These are phyloP conservation scores for Coregonus suidteri DNA, from an alignment of 2,797 vertebrate species.

Conservation along the genomic window DNA sequence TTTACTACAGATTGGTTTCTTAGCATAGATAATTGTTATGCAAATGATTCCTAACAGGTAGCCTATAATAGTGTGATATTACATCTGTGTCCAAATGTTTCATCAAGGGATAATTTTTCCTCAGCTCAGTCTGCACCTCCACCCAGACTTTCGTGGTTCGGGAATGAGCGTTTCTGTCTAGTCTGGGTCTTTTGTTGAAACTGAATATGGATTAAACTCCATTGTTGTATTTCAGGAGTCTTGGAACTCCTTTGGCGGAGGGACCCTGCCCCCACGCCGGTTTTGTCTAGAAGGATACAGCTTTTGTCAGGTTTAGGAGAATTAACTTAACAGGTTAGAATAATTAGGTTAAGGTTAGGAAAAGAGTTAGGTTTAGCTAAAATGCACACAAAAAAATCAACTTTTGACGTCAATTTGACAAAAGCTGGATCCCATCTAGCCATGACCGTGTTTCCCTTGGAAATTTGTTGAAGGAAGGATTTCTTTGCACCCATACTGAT, in stretches of 20 bases:
- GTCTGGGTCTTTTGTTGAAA: slow-evolving; percentile 50
- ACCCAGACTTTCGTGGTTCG: slow-evolving; percentile 6
- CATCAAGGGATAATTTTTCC: neutral
- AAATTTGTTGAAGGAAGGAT: neutral
- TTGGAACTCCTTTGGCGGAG: too few relatives aligned
- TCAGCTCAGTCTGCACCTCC: neutral
- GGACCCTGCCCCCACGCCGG: too few relatives aligned
- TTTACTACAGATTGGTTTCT: too few relatives aligned
- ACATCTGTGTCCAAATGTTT: neutral
- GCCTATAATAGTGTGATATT: neutral
- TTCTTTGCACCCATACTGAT: neutral
- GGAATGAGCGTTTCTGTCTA: slow-evolving; percentile 27
- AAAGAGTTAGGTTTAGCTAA: too few relatives aligned
- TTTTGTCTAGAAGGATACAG: too few relatives aligned
- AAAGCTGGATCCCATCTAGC: too few relatives aligned
- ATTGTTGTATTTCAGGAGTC: slow-evolving; percentile 55
- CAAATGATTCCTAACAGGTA: neutral
- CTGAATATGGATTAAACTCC: slow-evolving; percentile 58
- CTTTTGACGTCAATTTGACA: too few relatives aligned
- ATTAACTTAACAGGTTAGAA: too few relatives aligned
- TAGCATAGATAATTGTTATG: neutral
- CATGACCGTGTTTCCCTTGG: too few relatives aligned
- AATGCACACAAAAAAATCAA: too few relatives aligned
- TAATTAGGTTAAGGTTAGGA: too few relatives aligned
- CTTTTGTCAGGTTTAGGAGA: too few relatives aligned